A percentile compares a stretch with the other conserved stretches of the same genome.
Evolutionary conservation across 1,140 invertebrate genomes (phyloP).

Genomic region (Doryteuthis pealeii): DNA sequence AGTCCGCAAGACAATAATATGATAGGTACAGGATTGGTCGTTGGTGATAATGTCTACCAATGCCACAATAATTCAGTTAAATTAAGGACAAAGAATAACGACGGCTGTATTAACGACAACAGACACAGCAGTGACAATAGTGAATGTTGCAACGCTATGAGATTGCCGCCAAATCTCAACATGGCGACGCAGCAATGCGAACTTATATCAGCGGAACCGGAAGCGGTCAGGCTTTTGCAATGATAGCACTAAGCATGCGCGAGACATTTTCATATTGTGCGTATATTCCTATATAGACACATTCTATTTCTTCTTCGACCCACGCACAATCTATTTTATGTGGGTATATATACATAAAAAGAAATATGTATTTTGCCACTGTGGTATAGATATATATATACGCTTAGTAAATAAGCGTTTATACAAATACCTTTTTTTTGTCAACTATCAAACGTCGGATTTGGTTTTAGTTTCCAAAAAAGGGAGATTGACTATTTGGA

Average conservation of each 20-base stretch:
- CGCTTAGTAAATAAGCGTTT: too few species aligned
- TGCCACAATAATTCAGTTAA: background rate
- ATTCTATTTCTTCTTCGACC: too few species aligned
- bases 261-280: too few species aligned
- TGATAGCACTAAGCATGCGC: background rate
- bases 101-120: background rate
- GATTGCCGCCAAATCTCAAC: background rate
- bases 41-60: background rate
- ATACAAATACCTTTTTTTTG: too few species aligned
- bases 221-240: background rate
- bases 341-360: too few species aligned
- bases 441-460: too few species aligned
- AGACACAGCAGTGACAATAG: background rate
- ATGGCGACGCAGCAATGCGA: background rate
- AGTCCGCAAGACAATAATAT: background rate
- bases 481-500: too few species aligned
- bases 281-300: too few species aligned
- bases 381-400: too few species aligned
- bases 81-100: background rate
- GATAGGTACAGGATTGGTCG: background rate
- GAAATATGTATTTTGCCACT: too few species aligned
- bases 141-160: background rate
- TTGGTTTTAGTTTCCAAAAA: too few species aligned
- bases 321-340: too few species aligned
- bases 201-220: background rate